Evolutionary conservation across 2,888 invertebrate species (phyloP).

Genomic region (Proisotoma minuta): DNA sequence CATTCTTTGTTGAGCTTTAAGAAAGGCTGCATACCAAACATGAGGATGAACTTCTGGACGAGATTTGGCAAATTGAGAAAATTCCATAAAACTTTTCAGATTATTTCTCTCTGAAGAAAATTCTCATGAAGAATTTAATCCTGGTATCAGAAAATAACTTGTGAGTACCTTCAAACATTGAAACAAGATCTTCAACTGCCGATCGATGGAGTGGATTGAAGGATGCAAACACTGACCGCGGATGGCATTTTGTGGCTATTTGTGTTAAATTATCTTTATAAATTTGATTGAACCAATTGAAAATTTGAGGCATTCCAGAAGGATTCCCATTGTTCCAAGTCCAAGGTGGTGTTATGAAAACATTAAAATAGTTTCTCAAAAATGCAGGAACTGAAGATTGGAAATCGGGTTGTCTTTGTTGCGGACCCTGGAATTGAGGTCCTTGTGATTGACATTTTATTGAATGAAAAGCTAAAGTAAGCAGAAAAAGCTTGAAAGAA

Average conservation of each 20-base stretch:
- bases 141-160: neutral
- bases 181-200: neutral
- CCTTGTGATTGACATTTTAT: too few relatives aligned
- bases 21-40: conserved; percentile 5
- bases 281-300: neutral
- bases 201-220: neutral
- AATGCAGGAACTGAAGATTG: neutral
- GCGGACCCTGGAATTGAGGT: too few relatives aligned
- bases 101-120: neutral
- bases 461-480: too few relatives aligned
- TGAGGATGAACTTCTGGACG: neutral
- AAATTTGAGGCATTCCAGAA: neutral
- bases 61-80: conserved; percentile 2
- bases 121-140: neutral
- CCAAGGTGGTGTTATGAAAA: neutral
- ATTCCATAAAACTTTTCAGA: neutral
- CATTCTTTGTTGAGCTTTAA: neutral
- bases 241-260: neutral
- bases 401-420: neutral
- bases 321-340: neutral
- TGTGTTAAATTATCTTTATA: neutral
- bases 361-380: neutral
- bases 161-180: neutral
- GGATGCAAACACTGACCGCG: neutral
- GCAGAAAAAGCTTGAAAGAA: too few relatives aligned